Percentiles rank a stretch among this genome's conserved stretches.
phyloP scores from a whole-genome alignment of 2,888 invertebrate genomes.

The Anaspis maculata region DNA sequence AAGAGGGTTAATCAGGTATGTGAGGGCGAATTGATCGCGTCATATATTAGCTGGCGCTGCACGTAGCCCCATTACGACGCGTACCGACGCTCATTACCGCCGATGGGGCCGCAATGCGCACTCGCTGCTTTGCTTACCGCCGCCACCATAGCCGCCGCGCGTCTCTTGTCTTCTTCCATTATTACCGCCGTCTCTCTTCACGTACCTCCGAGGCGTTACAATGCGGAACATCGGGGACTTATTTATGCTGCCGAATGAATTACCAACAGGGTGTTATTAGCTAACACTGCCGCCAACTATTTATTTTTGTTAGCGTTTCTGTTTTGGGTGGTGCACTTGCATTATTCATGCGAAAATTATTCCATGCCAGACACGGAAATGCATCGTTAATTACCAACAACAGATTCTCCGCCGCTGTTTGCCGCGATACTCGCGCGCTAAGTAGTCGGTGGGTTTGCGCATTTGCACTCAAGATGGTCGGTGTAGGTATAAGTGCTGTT shows the following conservation, averaged over 20 bases:
- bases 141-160: no score
- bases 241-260: no score
- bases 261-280: no score
- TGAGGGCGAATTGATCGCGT: slow-evolving; percentile 8
- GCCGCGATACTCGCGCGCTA: slow-evolving; percentile 3
- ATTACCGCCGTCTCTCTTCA: no score
- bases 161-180: no score
- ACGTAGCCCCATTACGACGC: slow-evolving; percentile 5
- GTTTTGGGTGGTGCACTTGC: slow-evolving; percentile 6
- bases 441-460: slow-evolving; percentile 6
- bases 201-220: no score
- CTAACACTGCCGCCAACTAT: not conserved
- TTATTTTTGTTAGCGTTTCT: not conserved
- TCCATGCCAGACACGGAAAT: slow-evolving; percentile 9
- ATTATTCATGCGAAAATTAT: slow-evolving; percentile 12
- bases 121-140: not conserved
- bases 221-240: no score
- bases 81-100: slow-evolving; percentile 5
- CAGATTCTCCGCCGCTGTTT: slow-evolving; percentile 5
- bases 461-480: slow-evolving; percentile 8
- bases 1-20: slow-evolving; percentile 9
- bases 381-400: slow-evolving; percentile 11
- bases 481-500: slow-evolving; percentile 8
- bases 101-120: slow-evolving; percentile 1
- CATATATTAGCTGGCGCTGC: slow-evolving; percentile 8